These are phyloP conservation scores for Phortica variegata DNA, from an alignment of 1,140 invertebrate species.

Conservation along the genomic window DNA sequence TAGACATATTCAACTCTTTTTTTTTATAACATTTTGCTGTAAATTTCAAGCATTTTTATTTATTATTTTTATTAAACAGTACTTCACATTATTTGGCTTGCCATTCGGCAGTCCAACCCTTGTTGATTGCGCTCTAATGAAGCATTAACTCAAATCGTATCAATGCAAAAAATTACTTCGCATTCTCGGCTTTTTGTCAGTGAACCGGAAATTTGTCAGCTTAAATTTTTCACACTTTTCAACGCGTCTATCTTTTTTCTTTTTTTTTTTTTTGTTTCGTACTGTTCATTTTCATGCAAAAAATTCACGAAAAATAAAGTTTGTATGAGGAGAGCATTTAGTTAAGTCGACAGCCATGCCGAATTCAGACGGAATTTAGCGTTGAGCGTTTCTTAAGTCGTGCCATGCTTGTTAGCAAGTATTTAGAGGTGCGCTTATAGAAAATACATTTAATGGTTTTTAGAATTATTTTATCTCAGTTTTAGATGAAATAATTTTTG, in stretches of 20 bases:
- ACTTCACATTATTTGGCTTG: no score
- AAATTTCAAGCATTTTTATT: no score
- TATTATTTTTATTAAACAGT: no score
- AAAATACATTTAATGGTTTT: no score
- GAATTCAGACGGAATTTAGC: conserved; percentile 20
- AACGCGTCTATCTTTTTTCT: conserved; percentile 6
- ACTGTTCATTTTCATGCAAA: conserved; percentile 2
- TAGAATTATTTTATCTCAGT: no score
- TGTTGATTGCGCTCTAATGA: conserved; percentile 6
- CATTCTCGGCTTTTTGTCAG: conserved; percentile 4
- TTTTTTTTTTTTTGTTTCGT: no score
- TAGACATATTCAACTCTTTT: no score
- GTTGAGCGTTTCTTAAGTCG: conserved; percentile 16
- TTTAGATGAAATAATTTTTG: no score
- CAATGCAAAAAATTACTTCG: conserved; percentile 26
- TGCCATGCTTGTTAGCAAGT: conserved; percentile 27
- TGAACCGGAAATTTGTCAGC: conserved; percentile 44
- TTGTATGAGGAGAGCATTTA: conserved; percentile 3
- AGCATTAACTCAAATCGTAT: conserved; percentile 23
- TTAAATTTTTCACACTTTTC: conserved; percentile 46
- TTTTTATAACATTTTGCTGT: no score
- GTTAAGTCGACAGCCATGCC: conserved; percentile 34
- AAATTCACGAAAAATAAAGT: conserved; percentile 25
- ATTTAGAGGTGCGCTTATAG: no score
- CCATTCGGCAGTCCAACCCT: no score